These are phyloP conservation scores for Brachypteracias leptosomus DNA, from an alignment of 2,113 vertebrate genomes.

Conservation along the genomic window DNA sequence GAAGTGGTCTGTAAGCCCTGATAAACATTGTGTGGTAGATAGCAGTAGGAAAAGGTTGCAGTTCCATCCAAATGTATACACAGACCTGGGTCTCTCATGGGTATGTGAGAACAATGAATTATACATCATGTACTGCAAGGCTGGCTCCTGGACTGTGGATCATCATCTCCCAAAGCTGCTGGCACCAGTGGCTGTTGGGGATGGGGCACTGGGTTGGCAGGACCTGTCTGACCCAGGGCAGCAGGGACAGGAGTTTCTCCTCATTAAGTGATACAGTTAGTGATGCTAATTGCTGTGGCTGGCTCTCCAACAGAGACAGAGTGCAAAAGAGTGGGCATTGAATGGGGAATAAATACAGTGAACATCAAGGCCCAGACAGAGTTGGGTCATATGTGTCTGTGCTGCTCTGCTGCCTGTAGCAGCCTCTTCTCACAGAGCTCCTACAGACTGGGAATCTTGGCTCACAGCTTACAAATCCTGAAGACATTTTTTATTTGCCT, in stretches of 20 bases:
- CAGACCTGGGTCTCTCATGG: conserved; percentile 1
- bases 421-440: background rate
- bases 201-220: background rate
- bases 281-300: background rate
- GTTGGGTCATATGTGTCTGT: rapidly evolving
- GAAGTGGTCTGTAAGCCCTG: conserved; percentile 69
- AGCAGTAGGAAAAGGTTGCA: conserved; percentile 36
- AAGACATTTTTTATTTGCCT: background rate
- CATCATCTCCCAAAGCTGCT: background rate
- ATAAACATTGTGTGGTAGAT: conserved; percentile 58
- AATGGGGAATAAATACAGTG: background rate
- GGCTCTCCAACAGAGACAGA: background rate
- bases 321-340: too few species aligned
- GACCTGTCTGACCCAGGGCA: background rate
- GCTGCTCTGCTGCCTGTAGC: background rate
- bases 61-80: conserved; percentile 42
- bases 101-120: background rate
- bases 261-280: background rate
- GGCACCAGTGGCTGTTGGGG: rapidly evolving
- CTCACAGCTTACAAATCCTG: background rate
- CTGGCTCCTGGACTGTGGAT: background rate
- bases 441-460: background rate
- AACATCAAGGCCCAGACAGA: background rate
- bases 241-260: background rate
- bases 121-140: background rate